Conservation (phyloP, 1,140 invertebrate genomes). For the Dreissena polymorpha region DNA sequence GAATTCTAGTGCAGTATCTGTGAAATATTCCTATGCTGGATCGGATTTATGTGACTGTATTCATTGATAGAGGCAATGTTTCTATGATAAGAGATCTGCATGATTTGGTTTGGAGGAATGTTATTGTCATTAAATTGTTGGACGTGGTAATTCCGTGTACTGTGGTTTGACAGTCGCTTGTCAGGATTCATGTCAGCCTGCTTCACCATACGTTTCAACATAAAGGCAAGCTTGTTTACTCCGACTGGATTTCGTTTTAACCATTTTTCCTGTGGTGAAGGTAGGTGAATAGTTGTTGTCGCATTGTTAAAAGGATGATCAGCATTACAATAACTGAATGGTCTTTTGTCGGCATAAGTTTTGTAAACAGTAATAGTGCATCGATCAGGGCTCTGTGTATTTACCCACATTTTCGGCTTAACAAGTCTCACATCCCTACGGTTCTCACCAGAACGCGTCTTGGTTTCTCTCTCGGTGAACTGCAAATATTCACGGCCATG, state of each 20-base stretch:
- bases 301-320: conserved; percentile 12
- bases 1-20: no score
- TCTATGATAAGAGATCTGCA: no score
- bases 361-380: conserved; percentile 12
- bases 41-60: no score
- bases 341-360: conserved; percentile 13
- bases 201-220: conserved; percentile 6
- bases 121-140: conserved; percentile 1
- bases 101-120: no score
- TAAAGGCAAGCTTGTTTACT: conserved; percentile 5
- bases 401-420: conserved; percentile 2
- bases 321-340: not conserved
- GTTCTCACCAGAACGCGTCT: not conserved
- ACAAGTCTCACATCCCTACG: not conserved
- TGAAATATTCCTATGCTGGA: no score
- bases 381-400: not conserved
- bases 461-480: conserved; percentile 11
- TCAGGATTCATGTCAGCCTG: not conserved
- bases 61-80: no score
- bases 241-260: no score
- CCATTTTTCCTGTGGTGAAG: not conserved
- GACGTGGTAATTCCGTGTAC: not conserved
- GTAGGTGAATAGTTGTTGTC: not conserved
- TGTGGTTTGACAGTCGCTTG: conserved; percentile 13
- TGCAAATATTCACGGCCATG: no score